These are phyloP conservation scores for Thereva nobilitata DNA, from an alignment of 2,888 invertebrate genomes.

Conservation along the genomic window DNA sequence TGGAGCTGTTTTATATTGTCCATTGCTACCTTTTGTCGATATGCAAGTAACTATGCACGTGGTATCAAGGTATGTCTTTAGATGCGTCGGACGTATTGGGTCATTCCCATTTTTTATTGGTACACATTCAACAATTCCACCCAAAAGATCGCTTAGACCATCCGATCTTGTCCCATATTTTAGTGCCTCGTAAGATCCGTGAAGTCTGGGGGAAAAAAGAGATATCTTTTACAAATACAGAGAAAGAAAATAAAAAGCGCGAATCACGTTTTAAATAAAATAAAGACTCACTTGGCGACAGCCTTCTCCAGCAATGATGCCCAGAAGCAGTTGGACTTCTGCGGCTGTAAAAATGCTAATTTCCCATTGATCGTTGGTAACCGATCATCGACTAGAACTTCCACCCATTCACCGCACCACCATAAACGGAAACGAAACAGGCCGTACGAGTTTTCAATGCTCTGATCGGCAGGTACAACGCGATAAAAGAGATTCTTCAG, in stretches of 20 bases:
- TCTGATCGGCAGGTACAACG: slow-evolving; percentile 89
- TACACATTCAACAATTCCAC: slow-evolving; percentile 85
- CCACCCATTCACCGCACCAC: slow-evolving; percentile 95
- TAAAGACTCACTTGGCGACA: slow-evolving; percentile 77
- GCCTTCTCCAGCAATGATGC: slow-evolving; percentile 89
- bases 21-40: slow-evolving; percentile 51
- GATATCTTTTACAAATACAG: slow-evolving; percentile 11
- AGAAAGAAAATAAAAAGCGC: slow-evolving; percentile 6
- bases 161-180: slow-evolving; percentile 90
- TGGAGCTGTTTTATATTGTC: slow-evolving; percentile 62
- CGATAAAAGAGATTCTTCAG: slow-evolving; percentile 87
- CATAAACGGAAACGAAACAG: slow-evolving; percentile 87
- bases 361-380: slow-evolving; percentile 86
- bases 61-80: slow-evolving; percentile 74
- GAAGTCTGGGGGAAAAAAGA: slow-evolving; percentile 65
- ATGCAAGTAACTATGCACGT: slow-evolving; percentile 84
- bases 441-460: slow-evolving; percentile 73
- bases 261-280: neutral
- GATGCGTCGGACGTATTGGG: slow-evolving; percentile 64
- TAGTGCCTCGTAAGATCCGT: slow-evolving; percentile 90
- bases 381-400: slow-evolving; percentile 86
- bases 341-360: slow-evolving; percentile 83
- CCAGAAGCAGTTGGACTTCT: slow-evolving; percentile 83
- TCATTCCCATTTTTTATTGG: slow-evolving; percentile 72
- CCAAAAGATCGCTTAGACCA: slow-evolving; percentile 85